A percentile compares a stretch with the other conserved stretches of the same genome.
Evolutionary conservation across 2,888 invertebrate species (phyloP).

Genomic region (Choreutis nemorana): DNA sequence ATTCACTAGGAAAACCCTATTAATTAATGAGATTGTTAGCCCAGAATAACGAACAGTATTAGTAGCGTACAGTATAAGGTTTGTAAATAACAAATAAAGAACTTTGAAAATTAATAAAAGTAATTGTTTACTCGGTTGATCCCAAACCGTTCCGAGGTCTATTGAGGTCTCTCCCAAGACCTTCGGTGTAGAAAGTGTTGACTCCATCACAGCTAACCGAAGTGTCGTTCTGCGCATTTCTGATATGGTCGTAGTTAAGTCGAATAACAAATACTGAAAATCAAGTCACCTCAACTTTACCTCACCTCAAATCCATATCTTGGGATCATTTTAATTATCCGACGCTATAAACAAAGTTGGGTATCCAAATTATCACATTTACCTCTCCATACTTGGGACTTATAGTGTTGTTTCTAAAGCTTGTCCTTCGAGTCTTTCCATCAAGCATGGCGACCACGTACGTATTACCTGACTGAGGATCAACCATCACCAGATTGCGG

Average conservation of each 20-base stretch:
- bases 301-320: not conserved
- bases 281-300: conserved; percentile 2
- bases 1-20: conserved; percentile 63
- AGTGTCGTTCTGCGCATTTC: conserved; percentile 66
- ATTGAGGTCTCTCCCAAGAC: conserved; percentile 68
- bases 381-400: conserved; percentile 77
- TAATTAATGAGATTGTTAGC: not conserved
- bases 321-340: not conserved
- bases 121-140: conserved; percentile 65
- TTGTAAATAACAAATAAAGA: conserved; percentile 6
- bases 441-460: conserved; percentile 71
- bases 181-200: conserved; percentile 48
- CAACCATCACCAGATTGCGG: conserved; percentile 55
- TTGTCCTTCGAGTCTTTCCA: conserved; percentile 67
- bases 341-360: not conserved
- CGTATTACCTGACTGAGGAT: conserved; percentile 64
- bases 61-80: conserved; percentile 2
- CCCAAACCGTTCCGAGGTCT: conserved; percentile 76
- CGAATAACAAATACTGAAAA: conserved; percentile 74
- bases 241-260: conserved; percentile 63
- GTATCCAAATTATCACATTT: not conserved
- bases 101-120: not conserved
- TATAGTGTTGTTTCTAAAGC: conserved; percentile 63
- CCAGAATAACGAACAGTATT: conserved; percentile 3
- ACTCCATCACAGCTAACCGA: conserved; percentile 66